Evolutionary conservation across 2,888 invertebrate species (phyloP).

Genomic region (Dasypogon diadema): DNA sequence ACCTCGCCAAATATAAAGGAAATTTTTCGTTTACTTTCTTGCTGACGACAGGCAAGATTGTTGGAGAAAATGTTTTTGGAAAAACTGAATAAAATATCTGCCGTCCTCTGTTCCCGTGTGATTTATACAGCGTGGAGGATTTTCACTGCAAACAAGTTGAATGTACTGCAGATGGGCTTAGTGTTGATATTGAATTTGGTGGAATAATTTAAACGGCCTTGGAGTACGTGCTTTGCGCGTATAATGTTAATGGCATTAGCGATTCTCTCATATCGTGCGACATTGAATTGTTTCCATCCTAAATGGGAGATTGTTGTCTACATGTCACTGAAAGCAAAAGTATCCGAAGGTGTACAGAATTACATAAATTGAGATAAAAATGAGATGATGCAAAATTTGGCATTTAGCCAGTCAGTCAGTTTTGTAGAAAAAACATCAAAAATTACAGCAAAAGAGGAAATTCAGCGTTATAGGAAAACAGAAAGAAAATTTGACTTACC

Average conservation of each 20-base stretch:
- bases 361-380: too few species aligned
- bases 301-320: neutral
- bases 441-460: too few species aligned
- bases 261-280: neutral
- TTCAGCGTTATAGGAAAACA: too few species aligned
- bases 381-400: too few species aligned
- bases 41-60: neutral
- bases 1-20: constrained; percentile 11
- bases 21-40: neutral
- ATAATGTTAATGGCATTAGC: neutral
- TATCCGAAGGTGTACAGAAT: neutral
- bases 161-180: neutral
- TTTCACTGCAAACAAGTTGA: neutral
- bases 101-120: neutral
- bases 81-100: neutral
- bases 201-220: neutral
- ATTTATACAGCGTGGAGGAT: neutral
- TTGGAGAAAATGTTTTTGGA: constrained; percentile 16
- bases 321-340: neutral
- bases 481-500: too few species aligned
- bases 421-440: too few species aligned
- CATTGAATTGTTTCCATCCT: neutral
- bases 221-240: neutral
- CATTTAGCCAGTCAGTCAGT: too few species aligned
- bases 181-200: neutral